A percentile compares a stretch with the other conserved stretches of the same genome.
Evolutionary conservation across 2,113 vertebrate genomes (phyloP).

Genomic region (Psettodes erumei): DNA sequence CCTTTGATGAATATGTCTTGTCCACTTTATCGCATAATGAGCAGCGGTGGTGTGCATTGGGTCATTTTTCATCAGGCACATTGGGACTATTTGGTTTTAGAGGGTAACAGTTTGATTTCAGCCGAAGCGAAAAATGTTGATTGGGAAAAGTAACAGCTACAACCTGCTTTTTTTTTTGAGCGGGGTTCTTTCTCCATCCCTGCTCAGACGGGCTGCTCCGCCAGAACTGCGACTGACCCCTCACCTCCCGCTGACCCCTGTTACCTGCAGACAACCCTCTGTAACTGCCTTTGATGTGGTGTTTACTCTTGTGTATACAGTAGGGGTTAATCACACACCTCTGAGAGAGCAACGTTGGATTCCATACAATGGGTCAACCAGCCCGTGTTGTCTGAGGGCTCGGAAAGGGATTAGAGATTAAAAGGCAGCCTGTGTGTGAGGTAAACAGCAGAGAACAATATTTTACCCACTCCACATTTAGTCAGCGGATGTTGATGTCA

Average conservation of each 20-base stretch:
- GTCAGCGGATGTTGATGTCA: constrained; percentile 75
- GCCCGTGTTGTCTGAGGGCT: constrained; percentile 76
- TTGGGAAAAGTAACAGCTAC: neutral
- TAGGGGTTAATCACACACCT: constrained; percentile 84
- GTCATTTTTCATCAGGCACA: constrained; percentile 60
- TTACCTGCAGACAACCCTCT: constrained; percentile 80
- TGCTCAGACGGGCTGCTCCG: constrained; percentile 1
- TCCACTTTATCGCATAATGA: constrained; percentile 55
- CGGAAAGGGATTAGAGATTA: constrained; percentile 82
- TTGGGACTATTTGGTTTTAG: constrained; percentile 54
- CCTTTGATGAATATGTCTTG: constrained; percentile 53
- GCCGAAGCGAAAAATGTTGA: constrained; percentile 1
- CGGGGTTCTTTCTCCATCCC: neutral
- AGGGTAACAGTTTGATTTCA: constrained; percentile 42
- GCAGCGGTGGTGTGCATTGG: constrained; percentile 48
- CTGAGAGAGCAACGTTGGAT: constrained; percentile 60
- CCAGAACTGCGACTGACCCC: constrained; percentile 52
- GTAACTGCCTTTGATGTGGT: constrained; percentile 73
- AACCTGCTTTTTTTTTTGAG: neutral
- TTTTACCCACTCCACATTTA: constrained; percentile 73
- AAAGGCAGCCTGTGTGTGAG: constrained; percentile 75
- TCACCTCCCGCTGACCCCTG: constrained; percentile 75
- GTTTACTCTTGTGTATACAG: constrained; percentile 81
- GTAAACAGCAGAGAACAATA: constrained; percentile 79
- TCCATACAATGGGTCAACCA: constrained; percentile 77